These are phyloP conservation scores for Dusona sp. DNA, from an alignment of 2,888 invertebrate species.

Conservation along the genomic window DNA sequence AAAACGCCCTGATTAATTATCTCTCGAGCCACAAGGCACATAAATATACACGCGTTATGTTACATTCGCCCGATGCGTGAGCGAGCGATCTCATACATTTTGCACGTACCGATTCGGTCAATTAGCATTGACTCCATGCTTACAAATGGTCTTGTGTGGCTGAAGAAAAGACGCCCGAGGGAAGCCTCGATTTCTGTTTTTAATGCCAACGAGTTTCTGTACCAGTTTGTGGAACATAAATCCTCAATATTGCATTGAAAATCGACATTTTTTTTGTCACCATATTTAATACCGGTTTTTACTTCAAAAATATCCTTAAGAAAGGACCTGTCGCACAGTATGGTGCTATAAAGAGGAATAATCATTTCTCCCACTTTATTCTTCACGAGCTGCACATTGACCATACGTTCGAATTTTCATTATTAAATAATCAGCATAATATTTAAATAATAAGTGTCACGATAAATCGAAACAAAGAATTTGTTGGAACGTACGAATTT, in stretches of 20 bases:
- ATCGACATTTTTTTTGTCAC: conserved; percentile 7
- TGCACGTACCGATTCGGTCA: conserved; percentile 60
- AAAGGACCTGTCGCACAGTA: neutral
- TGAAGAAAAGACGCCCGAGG: conserved; percentile 48
- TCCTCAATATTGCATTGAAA: conserved; percentile 19
- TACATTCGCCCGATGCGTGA: conserved; percentile 34
- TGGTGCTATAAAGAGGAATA: neutral
- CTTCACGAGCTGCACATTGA: neutral
- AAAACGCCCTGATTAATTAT: conserved; percentile 68
- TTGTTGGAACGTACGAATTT: neutral
- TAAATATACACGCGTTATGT: conserved; percentile 25
- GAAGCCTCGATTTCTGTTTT: conserved; percentile 20
- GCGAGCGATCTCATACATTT: conserved; percentile 32
- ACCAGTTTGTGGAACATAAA: conserved; percentile 26
- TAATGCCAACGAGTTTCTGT: conserved; percentile 29
- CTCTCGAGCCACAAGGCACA: conserved; percentile 38
- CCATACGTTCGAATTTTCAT: neutral
- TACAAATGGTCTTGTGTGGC: conserved; percentile 4
- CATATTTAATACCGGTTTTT: neutral
- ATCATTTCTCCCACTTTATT: neutral
- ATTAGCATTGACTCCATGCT: conserved; percentile 33
- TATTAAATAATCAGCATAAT: neutral
- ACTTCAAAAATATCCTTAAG: neutral
- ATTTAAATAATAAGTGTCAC: neutral
- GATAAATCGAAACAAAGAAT: neutral